These are phyloP conservation scores for Meteorus cinctellus DNA, from an alignment of 2,888 invertebrate species.

Conservation along the genomic window DNA sequence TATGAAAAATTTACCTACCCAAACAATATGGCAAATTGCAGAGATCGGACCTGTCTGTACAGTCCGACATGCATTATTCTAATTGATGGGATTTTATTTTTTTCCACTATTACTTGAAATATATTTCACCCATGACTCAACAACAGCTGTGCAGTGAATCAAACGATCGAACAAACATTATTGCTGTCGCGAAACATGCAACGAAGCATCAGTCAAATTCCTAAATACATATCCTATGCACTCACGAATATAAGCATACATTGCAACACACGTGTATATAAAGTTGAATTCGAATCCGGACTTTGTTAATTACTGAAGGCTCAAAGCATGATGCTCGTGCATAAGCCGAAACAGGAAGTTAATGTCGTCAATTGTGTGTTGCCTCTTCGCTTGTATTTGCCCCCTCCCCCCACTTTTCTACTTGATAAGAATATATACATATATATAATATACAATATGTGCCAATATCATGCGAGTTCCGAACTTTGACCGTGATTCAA, in stretches of 20 bases:
- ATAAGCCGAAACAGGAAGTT: conserved; percentile 66
- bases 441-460: conserved; percentile 8
- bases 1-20: too few relatives aligned
- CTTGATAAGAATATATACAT: conserved; percentile 26
- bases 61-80: too few relatives aligned
- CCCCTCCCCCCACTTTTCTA: conserved; percentile 28
- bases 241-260: too few relatives aligned
- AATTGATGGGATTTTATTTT: too few relatives aligned
- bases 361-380: conserved; percentile 67
- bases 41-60: too few relatives aligned
- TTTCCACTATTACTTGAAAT: not conserved
- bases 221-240: conserved; percentile 18
- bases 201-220: not conserved
- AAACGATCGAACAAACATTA: too few relatives aligned
- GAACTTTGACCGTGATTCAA: conserved; percentile 54
- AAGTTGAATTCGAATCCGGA: conserved; percentile 40
- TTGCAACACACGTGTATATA: conserved; percentile 36
- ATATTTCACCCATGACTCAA: too few relatives aligned
- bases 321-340: conserved; percentile 55
- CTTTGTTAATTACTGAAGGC: conserved; percentile 66
- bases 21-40: too few relatives aligned
- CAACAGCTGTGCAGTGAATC: too few relatives aligned
- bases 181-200: not conserved
- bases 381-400: conserved; percentile 47
- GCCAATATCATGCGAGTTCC: conserved; percentile 48